phyloP scores from a whole-genome alignment of 2,797 vertebrate species.

The Pachyuromys duprasi region DNA sequence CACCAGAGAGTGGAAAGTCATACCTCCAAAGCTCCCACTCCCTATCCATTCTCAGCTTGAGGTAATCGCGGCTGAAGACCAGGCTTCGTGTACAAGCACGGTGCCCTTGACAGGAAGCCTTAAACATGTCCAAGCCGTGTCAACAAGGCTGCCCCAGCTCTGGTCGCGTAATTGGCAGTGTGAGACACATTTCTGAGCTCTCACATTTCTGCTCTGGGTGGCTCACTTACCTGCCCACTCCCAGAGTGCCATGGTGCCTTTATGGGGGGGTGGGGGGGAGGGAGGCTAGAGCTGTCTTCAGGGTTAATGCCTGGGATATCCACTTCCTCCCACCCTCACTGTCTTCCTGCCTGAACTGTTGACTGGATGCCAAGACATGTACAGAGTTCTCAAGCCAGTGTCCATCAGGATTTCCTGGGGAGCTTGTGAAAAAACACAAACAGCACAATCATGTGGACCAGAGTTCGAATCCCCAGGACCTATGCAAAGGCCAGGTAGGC shows the following conservation, averaged over 20 bases:
- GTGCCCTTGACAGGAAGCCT: neutral
- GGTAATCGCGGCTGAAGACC: neutral
- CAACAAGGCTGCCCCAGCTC: neutral
- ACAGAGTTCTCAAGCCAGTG: neutral
- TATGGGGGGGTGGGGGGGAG: neutral
- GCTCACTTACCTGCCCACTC: no score
- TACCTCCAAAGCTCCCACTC: neutral
- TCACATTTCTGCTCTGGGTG: neutral
- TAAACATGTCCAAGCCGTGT: neutral
- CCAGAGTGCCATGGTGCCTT: neutral
- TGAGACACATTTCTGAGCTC: neutral
- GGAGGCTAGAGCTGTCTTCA: neutral
- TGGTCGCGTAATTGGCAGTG: no score
- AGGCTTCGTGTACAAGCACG: no score
- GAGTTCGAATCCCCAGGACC: neutral
- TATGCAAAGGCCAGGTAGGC: neutral
- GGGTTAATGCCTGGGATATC: neutral
- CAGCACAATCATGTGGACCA: neutral
- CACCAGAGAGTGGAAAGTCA: neutral
- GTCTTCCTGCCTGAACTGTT: neutral
- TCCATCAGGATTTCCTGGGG: neutral
- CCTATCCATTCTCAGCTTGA: neutral
- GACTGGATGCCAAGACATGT: neutral
- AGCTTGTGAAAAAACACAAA: neutral
- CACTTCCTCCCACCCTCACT: neutral